Base-by-base conservation (phyloP, 35 echinoderm and acorn worm genomes). In the Chiridota heheva region DNA sequence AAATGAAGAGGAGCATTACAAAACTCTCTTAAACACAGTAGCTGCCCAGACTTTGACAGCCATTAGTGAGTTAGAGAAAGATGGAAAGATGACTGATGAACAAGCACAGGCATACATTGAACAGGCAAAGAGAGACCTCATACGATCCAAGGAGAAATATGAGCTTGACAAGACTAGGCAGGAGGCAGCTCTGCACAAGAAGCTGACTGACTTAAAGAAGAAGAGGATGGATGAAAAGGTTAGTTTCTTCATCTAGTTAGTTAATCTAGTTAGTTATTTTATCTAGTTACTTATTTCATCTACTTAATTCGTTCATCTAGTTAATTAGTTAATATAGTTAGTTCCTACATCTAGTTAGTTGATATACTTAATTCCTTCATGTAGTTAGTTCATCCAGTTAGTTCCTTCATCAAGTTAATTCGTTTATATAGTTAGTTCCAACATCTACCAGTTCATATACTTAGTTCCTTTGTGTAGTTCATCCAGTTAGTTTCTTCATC, bases 191-290 rank as follows among this genome's bases (percentile, higher is more conserved):
- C 47, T 98, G 26, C 95, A 98, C 51, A 98, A 88, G 81, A 79
- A 65, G 60, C 48, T 98, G 72, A 91, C 84, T 64, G 78, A 88
- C 31, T 25, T 79, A 41, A 98, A 98, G 86, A 98, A 85, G 39
- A 81, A 80, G 58, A 73, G 58, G 42, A 40, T 98, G 7, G 73
- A 57, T 38, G 84, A 86, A 33, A 98, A 84, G 84, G 95, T 98
- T 82, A 31, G 63, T 34, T 45, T 35, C 41, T 69, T 35, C 5
- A 7, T 69, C 3, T 35, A 31, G 3, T 31, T 7, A 31, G 12
- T 39, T 5, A 7, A 7, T 37, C 7, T 8, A 38, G 22, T 12
- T 22, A 51, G 8, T 51, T 10, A 12, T 12, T 51, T 51, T 10
- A 12, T 51, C 47, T 22, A 12, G 22, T 10, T 51, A 10, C 8